phyloP scores from a whole-genome alignment of 2,797 vertebrate species.

The Myotis findleyi region DNA sequence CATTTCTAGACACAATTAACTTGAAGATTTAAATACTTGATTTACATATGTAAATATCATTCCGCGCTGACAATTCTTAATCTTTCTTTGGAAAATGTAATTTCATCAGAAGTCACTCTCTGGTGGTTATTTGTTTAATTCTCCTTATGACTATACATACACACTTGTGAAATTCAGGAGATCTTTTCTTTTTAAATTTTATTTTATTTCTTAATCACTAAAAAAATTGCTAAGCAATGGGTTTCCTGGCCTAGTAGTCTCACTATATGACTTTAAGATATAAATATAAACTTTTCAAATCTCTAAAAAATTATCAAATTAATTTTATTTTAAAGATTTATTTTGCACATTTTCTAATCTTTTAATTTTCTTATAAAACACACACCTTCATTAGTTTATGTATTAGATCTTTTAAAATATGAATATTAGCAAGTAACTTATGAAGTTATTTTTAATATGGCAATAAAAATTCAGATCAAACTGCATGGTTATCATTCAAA shows the following conservation, averaged over 20 bases:
- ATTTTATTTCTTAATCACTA: slow-evolving; percentile 21
- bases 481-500: slow-evolving; percentile 26
- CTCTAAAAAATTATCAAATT: background rate
- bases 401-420: slow-evolving; percentile 42
- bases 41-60: slow-evolving; percentile 82
- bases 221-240: background rate
- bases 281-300: background rate
- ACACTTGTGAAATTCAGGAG: background rate
- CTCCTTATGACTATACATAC: background rate
- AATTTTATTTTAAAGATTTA: slow-evolving; percentile 41
- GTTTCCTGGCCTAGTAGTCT: background rate
- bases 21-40: slow-evolving; percentile 78
- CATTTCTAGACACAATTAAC: slow-evolving; percentile 82
- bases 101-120: slow-evolving; percentile 43
- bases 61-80: slow-evolving; percentile 70
- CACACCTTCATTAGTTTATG: slow-evolving; percentile 21
- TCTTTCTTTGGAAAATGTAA: slow-evolving; percentile 68
- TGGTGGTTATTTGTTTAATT: slow-evolving; percentile 47
- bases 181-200: background rate
- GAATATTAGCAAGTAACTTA: background rate
- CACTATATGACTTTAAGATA: background rate
- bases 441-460: slow-evolving; percentile 33
- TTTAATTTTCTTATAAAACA: slow-evolving; percentile 65
- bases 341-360: background rate
- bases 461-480: background rate